A percentile compares a stretch with the other conserved stretches of the same genome.
Evolutionary conservation across 2,113 vertebrate genomes (phyloP).

Genomic region (Phrynosoma platyrhinos): DNA sequence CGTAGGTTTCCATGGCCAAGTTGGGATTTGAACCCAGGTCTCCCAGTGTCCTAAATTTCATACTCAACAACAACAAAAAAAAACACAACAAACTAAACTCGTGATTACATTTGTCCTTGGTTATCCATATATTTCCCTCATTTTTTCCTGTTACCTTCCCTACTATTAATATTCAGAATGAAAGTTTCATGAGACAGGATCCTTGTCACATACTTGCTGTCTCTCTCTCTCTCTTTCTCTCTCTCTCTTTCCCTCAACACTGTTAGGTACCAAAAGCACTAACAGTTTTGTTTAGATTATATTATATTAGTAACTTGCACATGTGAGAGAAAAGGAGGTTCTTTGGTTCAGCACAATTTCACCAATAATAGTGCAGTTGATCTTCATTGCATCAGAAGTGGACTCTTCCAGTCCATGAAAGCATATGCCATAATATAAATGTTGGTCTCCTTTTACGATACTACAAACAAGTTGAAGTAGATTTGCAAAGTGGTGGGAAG

Average conservation of each 20-base stretch:
- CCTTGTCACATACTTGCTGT: not conserved
- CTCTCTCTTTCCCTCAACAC: not conserved
- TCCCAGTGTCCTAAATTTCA: too few relatives aligned
- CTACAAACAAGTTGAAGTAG: not conserved
- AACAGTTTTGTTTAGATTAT: not conserved
- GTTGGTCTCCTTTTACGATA: not conserved
- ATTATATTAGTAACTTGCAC: not conserved
- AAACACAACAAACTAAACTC: too few relatives aligned
- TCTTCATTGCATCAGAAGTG: not conserved
- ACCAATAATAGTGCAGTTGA: not conserved
- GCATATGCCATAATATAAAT: not conserved
- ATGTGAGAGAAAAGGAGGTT: not conserved
- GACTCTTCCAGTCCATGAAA: too few relatives aligned
- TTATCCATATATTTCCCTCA: too few relatives aligned
- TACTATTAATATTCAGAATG: not conserved
- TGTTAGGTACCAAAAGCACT: too few relatives aligned
- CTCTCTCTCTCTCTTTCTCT: not conserved
- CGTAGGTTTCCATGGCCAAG: too few relatives aligned
- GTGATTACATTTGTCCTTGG: not conserved
- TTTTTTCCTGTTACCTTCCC: not conserved
- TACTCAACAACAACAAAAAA: too few relatives aligned
- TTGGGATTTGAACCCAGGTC: not conserved
- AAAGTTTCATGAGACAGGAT: not conserved
- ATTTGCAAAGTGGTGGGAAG: conserved; percentile 4
- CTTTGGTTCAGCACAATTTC: not conserved